A percentile compares a stretch with the other conserved stretches of the same genome.
These are phyloP conservation scores for Dicycla oo DNA, from an alignment of 2,888 invertebrate species.

Conservation along the genomic window DNA sequence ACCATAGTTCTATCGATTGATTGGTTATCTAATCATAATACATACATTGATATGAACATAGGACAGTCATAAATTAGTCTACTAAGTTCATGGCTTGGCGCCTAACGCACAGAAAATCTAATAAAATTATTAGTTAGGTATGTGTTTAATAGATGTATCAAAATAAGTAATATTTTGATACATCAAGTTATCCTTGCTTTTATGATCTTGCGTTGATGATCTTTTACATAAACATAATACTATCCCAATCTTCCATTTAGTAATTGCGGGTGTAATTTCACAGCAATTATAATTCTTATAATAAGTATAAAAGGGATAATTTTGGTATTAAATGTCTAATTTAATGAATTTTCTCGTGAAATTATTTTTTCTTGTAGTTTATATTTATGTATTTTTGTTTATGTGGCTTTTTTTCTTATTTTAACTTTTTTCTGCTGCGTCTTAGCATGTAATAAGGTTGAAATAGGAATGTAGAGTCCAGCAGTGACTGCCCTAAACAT, in stretches of 20 bases:
- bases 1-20: not conserved
- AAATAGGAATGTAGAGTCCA: not conserved
- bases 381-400: not conserved
- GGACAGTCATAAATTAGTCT: not conserved
- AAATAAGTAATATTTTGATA: too few species aligned
- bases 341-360: not conserved
- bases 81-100: not conserved
- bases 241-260: constrained; percentile 12
- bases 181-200: not conserved
- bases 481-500: not conserved
- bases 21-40: not conserved
- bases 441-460: not conserved
- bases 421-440: not conserved
- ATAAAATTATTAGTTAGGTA: not conserved
- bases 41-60: not conserved
- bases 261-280: constrained; percentile 43
- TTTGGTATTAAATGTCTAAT: constrained; percentile 2
- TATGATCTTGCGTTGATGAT: constrained; percentile 17
- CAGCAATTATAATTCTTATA: constrained; percentile 16
- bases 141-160: too few species aligned
- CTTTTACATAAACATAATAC: constrained; percentile 18
- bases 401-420: not conserved
- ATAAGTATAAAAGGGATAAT: not conserved
- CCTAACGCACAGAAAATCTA: not conserved
- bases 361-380: not conserved